Evolutionary conservation across 2,113 vertebrate species (phyloP), one percentile per base, ranked within the genome.

Genomic region (Ophthalmolycus amberensis): DNA sequence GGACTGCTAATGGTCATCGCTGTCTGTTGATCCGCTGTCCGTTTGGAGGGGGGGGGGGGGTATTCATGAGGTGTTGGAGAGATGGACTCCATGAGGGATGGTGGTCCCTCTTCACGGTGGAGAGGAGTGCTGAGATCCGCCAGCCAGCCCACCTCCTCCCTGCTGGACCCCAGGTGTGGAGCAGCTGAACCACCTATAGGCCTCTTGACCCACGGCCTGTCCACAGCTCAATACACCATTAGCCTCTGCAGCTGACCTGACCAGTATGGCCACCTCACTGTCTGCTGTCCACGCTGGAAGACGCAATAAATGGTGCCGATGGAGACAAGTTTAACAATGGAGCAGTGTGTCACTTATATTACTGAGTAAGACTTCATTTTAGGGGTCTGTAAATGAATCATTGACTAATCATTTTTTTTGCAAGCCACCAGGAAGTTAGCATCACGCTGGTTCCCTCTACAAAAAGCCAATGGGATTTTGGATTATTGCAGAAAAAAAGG

Each of bases 201-300:
- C 83, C 88, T 88, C 90, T 83, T 94, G 93, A 94, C 93, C 90
- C 68, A 1, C 22, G 12, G 79, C 62, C 92, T 90, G 92, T 91
- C 92, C 92, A 77, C 80, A 89, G 89, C 92, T 95, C 94, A 95
- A 95, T 95, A 95, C 84, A 44, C 71, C 91, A 95, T 96, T 94
- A 94, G 78, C 85, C 87, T 77, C 74, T 50, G 64, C 75, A 85
- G 86, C 91, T 92, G 93, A 90, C 88, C 86, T 86, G 83, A 65
- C 46, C 76, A 18, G 11, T 38, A 38, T 29, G 75, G 42, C 37
- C 73, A 9, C 7, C 10, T 67, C 15, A 18, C 71, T 71, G 34
- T 73, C 40, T 12, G 22, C 42, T 42, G 59, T 67, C 54, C 6
- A 58, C 11, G 42, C 25, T 63, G 59, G 16, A 25, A 10, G 40